Evolutionary conservation across 2,888 invertebrate genomes (phyloP).

Genomic region (Euplexia lucipara): DNA sequence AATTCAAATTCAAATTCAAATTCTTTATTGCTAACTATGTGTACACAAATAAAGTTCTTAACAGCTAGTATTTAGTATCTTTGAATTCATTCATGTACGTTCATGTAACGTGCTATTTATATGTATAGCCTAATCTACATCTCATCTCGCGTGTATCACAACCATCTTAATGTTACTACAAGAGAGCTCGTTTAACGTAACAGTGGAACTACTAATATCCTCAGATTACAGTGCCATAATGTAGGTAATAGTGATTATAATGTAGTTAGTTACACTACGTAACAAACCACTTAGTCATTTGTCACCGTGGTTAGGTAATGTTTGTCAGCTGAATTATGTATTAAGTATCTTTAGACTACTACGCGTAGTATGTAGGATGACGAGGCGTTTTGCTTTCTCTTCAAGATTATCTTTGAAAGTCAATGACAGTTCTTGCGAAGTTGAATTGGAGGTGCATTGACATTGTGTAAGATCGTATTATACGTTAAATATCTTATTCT

Average conservation of each 20-base stretch:
- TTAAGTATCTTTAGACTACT: slow-evolving; percentile 19
- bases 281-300: slow-evolving; percentile 45
- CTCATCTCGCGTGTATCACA: slow-evolving; percentile 1
- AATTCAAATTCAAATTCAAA: too few species aligned
- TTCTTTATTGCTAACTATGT: too few species aligned
- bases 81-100: too few species aligned
- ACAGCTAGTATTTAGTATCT: too few species aligned
- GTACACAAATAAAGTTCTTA: too few species aligned
- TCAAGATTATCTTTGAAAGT: slow-evolving; percentile 36
- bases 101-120: too few species aligned
- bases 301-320: slow-evolving; percentile 44
- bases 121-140: too few species aligned
- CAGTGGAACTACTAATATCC: slow-evolving; percentile 15
- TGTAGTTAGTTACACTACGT: slow-evolving; percentile 51
- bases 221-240: slow-evolving; percentile 36
- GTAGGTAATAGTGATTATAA: slow-evolving; percentile 53
- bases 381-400: slow-evolving; percentile 45
- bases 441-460: slow-evolving; percentile 31
- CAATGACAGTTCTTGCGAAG: slow-evolving; percentile 36
- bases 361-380: slow-evolving; percentile 22
- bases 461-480: neutral
- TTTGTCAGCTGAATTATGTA: slow-evolving; percentile 40
- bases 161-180: slow-evolving; percentile 3
- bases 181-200: slow-evolving; percentile 28
- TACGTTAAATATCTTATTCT: neutral